A percentile compares a stretch with the other conserved stretches of the same genome.
Conservation (phyloP, 2,888 invertebrate genomes). For the Cetonia aurata region DNA sequence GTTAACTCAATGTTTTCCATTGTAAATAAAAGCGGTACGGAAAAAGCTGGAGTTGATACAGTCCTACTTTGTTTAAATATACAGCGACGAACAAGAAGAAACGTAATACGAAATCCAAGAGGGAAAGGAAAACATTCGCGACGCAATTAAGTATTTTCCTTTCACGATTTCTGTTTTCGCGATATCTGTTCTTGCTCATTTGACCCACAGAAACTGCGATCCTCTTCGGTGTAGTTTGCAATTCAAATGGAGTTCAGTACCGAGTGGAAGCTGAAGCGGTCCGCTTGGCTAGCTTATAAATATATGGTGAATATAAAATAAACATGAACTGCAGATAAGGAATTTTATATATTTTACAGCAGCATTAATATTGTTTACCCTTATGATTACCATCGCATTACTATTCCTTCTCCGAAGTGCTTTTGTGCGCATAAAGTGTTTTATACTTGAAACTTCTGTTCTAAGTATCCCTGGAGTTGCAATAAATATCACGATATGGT, state of each 20-base stretch:
- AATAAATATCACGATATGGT: constrained; percentile 22
- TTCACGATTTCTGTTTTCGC: constrained; percentile 29
- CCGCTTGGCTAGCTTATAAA: constrained; percentile 19
- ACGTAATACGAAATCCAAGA: constrained; percentile 13
- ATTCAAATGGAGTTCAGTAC: constrained; percentile 54
- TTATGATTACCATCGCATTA: constrained; percentile 46
- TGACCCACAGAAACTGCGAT: constrained; percentile 25
- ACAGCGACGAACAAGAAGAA: constrained; percentile 7
- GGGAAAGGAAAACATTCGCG: constrained; percentile 19
- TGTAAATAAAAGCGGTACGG: constrained; percentile 28
- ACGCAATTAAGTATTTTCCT: constrained; percentile 39
- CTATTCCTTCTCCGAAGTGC: constrained; percentile 31
- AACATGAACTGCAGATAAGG: constrained; percentile 57
- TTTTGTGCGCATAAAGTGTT: constrained; percentile 22
- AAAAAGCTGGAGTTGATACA: constrained; percentile 2
- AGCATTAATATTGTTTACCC: constrained; percentile 48
- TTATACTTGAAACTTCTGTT: constrained; percentile 23
- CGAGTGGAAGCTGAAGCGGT: constrained; percentile 49
- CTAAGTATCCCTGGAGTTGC: constrained; percentile 10
- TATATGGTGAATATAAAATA: constrained; percentile 57
- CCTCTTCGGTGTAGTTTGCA: constrained; percentile 54
- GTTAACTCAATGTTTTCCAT: constrained; percentile 24
- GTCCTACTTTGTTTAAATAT: constrained; percentile 7
- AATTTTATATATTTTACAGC: constrained; percentile 55
- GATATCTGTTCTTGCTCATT: constrained; percentile 19